Percentiles rank a stretch among this genome's conserved stretches.
These are phyloP conservation scores for Protonibea diacanthus DNA, from an alignment of 2,797 vertebrate genomes.

Conservation along the genomic window DNA sequence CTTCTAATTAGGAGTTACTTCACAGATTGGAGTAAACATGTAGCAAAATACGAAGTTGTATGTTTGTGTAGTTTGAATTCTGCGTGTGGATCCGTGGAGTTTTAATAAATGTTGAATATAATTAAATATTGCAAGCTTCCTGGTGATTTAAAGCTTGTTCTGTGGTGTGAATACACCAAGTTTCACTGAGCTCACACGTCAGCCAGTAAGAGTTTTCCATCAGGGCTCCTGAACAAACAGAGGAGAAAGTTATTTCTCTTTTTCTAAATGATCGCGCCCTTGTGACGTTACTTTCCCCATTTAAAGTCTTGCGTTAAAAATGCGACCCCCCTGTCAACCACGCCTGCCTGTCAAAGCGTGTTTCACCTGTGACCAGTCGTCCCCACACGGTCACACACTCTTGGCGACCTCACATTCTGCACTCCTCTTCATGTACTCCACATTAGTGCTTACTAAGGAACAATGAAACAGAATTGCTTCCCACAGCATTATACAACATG, in stretches of 20 bases:
- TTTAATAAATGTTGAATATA: not conserved
- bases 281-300: slow-evolving; percentile 49
- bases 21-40: slow-evolving; percentile 25
- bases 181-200: not conserved
- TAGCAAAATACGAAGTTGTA: slow-evolving; percentile 1
- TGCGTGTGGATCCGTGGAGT: not conserved
- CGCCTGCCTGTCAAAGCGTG: slow-evolving; percentile 63
- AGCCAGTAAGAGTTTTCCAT: not conserved
- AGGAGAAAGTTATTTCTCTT: slow-evolving; percentile 46
- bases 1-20: slow-evolving; percentile 49
- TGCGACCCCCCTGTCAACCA: slow-evolving; percentile 35
- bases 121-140: not conserved
- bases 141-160: not conserved
- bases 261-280: slow-evolving; percentile 20
- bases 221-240: not conserved
- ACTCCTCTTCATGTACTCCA: slow-evolving; percentile 48
- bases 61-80: not conserved
- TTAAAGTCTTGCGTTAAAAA: slow-evolving; percentile 36
- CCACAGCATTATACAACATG: slow-evolving; percentile 63
- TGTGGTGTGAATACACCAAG: not conserved
- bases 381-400: slow-evolving; percentile 61
- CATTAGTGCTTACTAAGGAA: slow-evolving; percentile 67
- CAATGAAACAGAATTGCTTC: slow-evolving; percentile 64
- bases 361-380: slow-evolving; percentile 78
- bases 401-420: slow-evolving; percentile 61